These are phyloP conservation scores for Astreopora myriophthalma DNA, from an alignment of 64 coral and sea anemone genomes.

Conservation along the genomic window DNA sequence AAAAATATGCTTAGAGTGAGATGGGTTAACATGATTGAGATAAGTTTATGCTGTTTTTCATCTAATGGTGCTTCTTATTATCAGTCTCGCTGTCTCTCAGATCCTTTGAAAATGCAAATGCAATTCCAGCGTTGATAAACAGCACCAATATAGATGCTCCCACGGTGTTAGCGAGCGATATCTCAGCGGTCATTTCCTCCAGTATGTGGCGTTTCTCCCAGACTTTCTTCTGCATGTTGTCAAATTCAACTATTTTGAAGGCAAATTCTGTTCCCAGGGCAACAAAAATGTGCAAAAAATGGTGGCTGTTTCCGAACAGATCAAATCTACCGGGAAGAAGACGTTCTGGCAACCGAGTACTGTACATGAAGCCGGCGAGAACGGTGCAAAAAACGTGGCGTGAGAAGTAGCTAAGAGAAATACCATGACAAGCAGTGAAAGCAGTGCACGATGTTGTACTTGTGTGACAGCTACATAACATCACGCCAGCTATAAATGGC, in stretches of 20 bases:
- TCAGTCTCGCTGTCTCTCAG: background rate
- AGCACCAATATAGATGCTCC: background rate
- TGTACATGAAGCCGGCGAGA: constrained; percentile 38
- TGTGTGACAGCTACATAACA: background rate
- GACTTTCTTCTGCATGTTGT: background rate
- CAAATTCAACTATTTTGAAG: constrained; percentile 33
- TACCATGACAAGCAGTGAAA: background rate
- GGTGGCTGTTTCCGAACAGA: constrained; percentile 61
- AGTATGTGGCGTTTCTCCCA: background rate
- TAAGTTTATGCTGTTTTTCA: too few species aligned
- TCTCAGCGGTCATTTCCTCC: background rate
- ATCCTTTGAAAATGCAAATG: background rate
- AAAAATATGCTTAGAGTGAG: too few species aligned
- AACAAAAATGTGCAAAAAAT: constrained; percentile 63
- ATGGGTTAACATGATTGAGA: too few species aligned
- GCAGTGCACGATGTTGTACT: background rate
- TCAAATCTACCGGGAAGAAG: constrained; percentile 59
- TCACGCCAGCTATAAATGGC: constrained; percentile 44
- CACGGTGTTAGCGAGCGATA: background rate
- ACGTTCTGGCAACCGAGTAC: constrained; percentile 38
- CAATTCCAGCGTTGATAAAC: background rate
- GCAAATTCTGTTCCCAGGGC: constrained; percentile 30
- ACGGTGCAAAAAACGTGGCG: constrained; percentile 32
- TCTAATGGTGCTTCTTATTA: background rate
- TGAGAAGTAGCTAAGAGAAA: background rate